Evolutionary conservation across 2,888 invertebrate genomes (phyloP).

Genomic region (Biston betularia): DNA sequence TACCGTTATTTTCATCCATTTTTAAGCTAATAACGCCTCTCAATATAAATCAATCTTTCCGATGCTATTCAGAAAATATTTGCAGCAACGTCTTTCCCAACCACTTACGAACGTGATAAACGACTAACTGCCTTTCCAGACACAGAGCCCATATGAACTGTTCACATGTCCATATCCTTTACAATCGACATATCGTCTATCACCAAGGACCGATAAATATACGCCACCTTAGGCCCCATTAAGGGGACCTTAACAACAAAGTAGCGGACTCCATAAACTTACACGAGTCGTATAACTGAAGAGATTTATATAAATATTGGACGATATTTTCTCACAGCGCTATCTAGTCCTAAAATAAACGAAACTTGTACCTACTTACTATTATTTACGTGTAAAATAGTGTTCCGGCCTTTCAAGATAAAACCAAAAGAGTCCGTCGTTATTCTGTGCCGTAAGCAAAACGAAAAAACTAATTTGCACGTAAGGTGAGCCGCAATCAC

Average conservation of each 20-base stretch:
- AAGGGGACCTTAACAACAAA: conserved; percentile 17
- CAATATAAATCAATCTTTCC: not conserved
- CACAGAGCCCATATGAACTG: not conserved
- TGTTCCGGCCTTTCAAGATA: no score
- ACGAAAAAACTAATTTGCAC: no score
- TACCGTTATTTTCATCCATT: not conserved
- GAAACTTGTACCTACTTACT: not conserved
- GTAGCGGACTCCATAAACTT: conserved; percentile 9
- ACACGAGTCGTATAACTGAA: not conserved
- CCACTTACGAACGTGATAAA: conserved; percentile 1
- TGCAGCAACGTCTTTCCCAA: not conserved
- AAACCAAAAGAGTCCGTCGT: no score
- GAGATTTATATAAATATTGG: no score
- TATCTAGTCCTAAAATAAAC: no score
- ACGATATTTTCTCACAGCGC: no score
- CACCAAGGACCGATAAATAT: conserved; percentile 18
- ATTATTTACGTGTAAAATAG: no score
- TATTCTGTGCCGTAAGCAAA: no score
- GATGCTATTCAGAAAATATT: not conserved
- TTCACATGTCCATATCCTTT: conserved; percentile 3
- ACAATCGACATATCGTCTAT: conserved; percentile 17
- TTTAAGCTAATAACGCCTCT: not conserved
- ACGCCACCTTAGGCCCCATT: conserved; percentile 25
- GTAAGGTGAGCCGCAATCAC: no score
- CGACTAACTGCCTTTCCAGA: not conserved